A percentile compares a stretch with the other conserved stretches of the same genome.
phyloP scores from a whole-genome alignment of 1,140 invertebrate genomes.

The Phymorhynchus buccinoides region DNA sequence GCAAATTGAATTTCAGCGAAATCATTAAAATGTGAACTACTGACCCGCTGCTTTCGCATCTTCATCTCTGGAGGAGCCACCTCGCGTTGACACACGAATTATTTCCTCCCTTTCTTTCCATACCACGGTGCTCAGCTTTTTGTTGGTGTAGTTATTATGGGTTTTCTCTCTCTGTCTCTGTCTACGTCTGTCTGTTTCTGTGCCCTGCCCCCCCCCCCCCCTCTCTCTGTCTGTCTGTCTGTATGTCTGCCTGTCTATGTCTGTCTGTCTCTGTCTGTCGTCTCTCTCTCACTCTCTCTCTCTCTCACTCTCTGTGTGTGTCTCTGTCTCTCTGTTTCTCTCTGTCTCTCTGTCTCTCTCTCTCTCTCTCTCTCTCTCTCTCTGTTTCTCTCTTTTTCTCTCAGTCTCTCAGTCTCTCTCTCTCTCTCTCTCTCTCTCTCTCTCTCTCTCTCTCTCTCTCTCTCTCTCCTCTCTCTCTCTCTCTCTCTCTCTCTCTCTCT shows the following conservation, averaged over 20 bases:
- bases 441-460: conserved; percentile 9
- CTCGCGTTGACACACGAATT: not conserved
- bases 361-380: not conserved
- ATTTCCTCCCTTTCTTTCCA: not conserved
- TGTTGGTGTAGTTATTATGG: not conserved
- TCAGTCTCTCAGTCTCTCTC: not conserved
- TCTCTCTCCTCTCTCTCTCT: not conserved
- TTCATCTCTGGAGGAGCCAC: not conserved
- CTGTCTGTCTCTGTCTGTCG: not conserved
- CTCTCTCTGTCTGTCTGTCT: not conserved
- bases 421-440: conserved; percentile 9
- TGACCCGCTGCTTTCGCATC: conserved; percentile 12
- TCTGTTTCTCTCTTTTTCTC: not conserved
- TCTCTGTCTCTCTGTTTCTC: not conserved
- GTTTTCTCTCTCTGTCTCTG: too few relatives aligned
- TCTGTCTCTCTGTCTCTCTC: not conserved
- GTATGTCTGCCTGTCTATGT: not conserved
- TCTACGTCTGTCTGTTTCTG: not conserved
- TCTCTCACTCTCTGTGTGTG: too few relatives aligned
- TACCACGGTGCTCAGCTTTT: too few relatives aligned
- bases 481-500: too few relatives aligned
- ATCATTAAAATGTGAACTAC: conserved; percentile 37
- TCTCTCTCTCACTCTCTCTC: not conserved
- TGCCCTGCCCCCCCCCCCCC: not conserved
- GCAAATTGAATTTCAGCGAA: conserved; percentile 37